Base-by-base conservation (phyloP, 2,888 invertebrate genomes). In the Dicyrtomina minuta region DNA sequence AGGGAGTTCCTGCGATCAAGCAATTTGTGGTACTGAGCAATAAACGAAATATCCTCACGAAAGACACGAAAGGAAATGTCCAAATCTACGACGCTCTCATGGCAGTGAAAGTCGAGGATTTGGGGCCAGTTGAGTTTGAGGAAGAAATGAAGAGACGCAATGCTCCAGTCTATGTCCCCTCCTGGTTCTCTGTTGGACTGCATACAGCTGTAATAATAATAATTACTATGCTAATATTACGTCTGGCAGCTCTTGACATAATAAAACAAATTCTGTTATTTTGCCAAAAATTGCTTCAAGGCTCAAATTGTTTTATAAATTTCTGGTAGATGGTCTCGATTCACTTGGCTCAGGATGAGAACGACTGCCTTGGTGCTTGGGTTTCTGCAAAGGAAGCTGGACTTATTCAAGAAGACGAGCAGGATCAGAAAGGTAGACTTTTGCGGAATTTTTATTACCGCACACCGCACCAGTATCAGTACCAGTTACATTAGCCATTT, bases 161-260 rank as follows among this genome's bases (percentile, higher is more conserved):
- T 26, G n/a, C 27, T 6, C 49, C 49, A 10, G 90, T 99, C 62
- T 96, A 91, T 82, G 96, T 99, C 79, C 98, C 99, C 33, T 96
- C 93, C 84, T 99, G 99, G 99, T 99, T 99, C 82, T 93, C 93
- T 76, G 96, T 98, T 55, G 99, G 99, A 84, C 87, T 99, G 58
- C 99, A 99, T 85, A 98, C 96, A 70, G 99, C 99, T 73, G 92
- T 93, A 83, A 5, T 33, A n/a, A n/a, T n/a, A n/a, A n/a, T n/a
- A n/a, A n/a, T n/a, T n/a, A n/a, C n/a, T n/a, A 12, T 24, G 26
- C 26, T 71, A 39, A 26, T 39, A n/a, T n/a, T n/a, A n/a, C n/a
- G n/a, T n/a, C n/a, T n/a, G n/a, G n/a, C n/a, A n/a, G n/a, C n/a
- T n/a, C n/a, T n/a, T n/a, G n/a, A n/a, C n/a, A n/a, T n/a, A n/a